Conservation (phyloP, 2,888 invertebrate genomes). For the Agrochola macilenta region DNA sequence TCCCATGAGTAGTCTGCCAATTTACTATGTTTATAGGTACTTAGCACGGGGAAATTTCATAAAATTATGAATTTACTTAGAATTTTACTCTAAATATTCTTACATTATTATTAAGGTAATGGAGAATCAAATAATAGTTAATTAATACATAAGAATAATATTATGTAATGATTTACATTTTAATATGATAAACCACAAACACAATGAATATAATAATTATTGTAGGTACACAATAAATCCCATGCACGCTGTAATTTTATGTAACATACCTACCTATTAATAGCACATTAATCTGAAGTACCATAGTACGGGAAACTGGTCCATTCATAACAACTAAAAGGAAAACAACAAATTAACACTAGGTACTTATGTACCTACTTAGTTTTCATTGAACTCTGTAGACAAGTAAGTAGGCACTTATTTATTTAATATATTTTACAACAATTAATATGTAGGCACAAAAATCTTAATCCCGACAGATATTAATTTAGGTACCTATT, state of each 20-base stretch:
- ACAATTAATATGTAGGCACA: not conserved
- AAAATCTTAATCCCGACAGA: not conserved
- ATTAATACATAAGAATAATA: not conserved
- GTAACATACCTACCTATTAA: conserved; percentile 13
- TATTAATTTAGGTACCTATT: not conserved
- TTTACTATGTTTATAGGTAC: not conserved
- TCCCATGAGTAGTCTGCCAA: not conserved
- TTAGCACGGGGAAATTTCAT: not conserved
- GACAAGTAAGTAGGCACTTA: not conserved
- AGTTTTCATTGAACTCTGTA: not conserved
- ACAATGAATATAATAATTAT: not conserved
- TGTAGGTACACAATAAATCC: not conserved
- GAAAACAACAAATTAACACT: conserved; percentile 16
- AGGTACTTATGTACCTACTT: not conserved
- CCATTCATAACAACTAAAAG: conserved; percentile 35
- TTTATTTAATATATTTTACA: not conserved
- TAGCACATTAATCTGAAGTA: conserved; percentile 4
- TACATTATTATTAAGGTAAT: not conserved
- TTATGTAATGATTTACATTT: conserved; percentile 20
- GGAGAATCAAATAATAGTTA: conserved; percentile 9
- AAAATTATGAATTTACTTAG: not conserved
- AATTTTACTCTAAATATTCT: not conserved
- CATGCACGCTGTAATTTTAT: not conserved
- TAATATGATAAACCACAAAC: conserved; percentile 43
- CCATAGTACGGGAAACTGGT: conserved; percentile 10